These are phyloP conservation scores for Maconellicoccus hirsutus DNA, from an alignment of 1,140 invertebrate species.

Conservation along the genomic window DNA sequence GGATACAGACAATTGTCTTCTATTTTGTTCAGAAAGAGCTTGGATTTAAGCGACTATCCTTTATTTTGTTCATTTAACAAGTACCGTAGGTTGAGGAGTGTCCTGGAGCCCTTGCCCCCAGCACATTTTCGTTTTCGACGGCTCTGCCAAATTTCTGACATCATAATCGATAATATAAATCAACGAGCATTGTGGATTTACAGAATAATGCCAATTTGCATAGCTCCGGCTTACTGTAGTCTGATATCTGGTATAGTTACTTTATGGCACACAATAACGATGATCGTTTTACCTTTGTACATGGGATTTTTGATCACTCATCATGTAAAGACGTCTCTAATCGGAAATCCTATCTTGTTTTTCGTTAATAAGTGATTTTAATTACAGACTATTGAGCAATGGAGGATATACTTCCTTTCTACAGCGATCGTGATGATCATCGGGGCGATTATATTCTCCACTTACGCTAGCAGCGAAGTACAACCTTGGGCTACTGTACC, in stretches of 20 bases:
- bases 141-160: too few relatives aligned
- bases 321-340: not conserved
- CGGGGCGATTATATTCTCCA: not conserved
- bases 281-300: not conserved
- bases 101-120: too few relatives aligned
- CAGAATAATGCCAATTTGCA: not conserved
- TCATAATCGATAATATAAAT: too few relatives aligned
- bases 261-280: not conserved
- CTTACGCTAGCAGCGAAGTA: not conserved
- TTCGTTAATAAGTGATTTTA: too few relatives aligned
- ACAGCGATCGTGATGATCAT: not conserved
- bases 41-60: too few relatives aligned
- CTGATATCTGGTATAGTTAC: not conserved
- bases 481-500: not conserved
- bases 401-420: not conserved
- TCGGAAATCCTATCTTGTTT: not conserved
- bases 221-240: not conserved
- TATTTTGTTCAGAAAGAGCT: too few relatives aligned
- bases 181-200: not conserved
- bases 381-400: not conserved
- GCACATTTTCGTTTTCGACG: too few relatives aligned
- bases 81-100: too few relatives aligned
- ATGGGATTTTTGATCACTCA: not conserved
- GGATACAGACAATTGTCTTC: too few relatives aligned
- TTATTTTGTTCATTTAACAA: too few relatives aligned